phyloP scores from a whole-genome alignment of 2,113 vertebrate species.

The Zapornia atra region DNA sequence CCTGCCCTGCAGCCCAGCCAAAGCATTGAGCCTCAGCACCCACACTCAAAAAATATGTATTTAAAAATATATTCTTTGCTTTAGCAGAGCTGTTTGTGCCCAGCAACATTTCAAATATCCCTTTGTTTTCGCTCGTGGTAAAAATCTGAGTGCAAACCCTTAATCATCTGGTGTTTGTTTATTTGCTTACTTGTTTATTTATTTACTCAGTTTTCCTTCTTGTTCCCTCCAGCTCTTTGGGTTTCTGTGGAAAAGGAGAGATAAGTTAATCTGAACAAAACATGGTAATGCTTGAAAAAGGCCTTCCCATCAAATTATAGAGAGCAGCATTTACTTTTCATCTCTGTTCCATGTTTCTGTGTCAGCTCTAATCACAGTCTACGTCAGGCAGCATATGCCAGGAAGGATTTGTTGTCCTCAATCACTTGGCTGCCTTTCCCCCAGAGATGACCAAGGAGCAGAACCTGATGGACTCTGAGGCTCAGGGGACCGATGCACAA shows the following conservation, averaged over 20 bases:
- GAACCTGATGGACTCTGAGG: not conserved
- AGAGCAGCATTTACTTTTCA: not conserved
- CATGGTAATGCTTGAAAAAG: not conserved
- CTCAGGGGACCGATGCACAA: accelerated
- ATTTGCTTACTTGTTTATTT: constrained; percentile 20
- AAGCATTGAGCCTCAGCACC: accelerated
- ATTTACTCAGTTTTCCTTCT: not conserved
- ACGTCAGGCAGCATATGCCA: not conserved
- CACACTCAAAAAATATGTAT: accelerated
- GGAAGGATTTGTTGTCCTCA: not conserved
- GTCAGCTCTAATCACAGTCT: not conserved
- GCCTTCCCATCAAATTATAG: not conserved
- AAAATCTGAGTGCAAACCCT: not conserved
- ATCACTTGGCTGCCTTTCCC: accelerated
- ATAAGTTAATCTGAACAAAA: constrained; percentile 32
- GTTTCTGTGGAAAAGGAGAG: not conserved
- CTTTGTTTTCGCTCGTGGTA: not conserved
- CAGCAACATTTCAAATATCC: not conserved
- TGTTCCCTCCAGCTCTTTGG: not conserved
- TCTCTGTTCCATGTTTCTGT: not conserved
- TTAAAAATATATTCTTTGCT: accelerated
- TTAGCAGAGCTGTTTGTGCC: not conserved
- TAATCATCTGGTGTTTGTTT: constrained; percentile 7
- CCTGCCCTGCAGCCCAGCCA: not conserved
- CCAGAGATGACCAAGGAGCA: not conserved